phyloP scores from a whole-genome alignment of 2,113 vertebrate species.

The Petromus typicus region DNA sequence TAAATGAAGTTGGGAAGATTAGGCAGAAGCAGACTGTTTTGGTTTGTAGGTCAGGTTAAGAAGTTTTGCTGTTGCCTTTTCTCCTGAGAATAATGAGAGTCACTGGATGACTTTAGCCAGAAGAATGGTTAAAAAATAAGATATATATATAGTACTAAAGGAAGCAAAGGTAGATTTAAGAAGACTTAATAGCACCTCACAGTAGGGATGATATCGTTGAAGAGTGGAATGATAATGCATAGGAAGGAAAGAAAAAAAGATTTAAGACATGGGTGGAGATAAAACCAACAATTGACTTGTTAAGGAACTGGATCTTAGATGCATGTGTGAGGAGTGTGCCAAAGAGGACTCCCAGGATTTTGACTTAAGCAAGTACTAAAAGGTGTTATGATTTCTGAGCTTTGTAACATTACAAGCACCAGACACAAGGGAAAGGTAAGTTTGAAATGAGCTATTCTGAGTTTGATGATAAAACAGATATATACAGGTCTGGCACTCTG shows the following conservation, averaged over 20 bases:
- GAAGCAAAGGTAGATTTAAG: neutral
- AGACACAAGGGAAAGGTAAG: neutral
- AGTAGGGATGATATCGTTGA: neutral
- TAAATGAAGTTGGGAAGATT: neutral
- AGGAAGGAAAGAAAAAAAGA: neutral
- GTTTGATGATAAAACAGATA: neutral
- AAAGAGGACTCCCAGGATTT: neutral
- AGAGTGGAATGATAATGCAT: neutral
- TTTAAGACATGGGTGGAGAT: neutral
- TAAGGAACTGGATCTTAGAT: neutral
- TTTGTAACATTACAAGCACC: neutral
- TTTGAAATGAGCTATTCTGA: neutral
- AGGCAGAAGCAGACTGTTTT: neutral
- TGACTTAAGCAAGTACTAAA: neutral
- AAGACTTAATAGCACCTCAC: neutral
- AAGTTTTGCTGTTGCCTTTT: neutral
- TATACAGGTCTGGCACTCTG: neutral
- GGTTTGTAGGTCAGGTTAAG: neutral
- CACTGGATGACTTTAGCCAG: neutral
- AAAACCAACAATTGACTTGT: neutral
- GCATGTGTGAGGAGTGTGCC: neutral
- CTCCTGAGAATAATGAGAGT: neutral
- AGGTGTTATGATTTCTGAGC: neutral
- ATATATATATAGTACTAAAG: neutral
- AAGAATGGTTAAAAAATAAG: neutral